phyloP scores from a whole-genome alignment of 37 sponge, comb jelly and placozoan species.

The Beroe ovata region DNA sequence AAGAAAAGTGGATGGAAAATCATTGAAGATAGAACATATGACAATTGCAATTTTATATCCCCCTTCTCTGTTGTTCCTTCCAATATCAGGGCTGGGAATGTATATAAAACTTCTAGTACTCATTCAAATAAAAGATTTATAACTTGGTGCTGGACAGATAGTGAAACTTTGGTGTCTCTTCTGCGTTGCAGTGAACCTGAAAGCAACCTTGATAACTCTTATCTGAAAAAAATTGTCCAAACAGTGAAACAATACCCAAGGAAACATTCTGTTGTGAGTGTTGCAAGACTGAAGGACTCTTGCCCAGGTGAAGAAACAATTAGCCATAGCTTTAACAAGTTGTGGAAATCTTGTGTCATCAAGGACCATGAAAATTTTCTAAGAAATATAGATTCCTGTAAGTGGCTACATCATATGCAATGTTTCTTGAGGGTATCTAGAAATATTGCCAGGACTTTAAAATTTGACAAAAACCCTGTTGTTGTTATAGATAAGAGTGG shows the following conservation, averaged over 20 bases:
- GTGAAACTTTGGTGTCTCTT: slow-evolving; percentile 44
- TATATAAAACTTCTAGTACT: not conserved
- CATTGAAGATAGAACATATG: not conserved
- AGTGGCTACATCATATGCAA: slow-evolving; percentile 42
- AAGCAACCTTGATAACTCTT: slow-evolving; percentile 12
- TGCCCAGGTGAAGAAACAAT: slow-evolving; percentile 43
- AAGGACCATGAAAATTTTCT: slow-evolving; percentile 26
- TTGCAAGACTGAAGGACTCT: not conserved
- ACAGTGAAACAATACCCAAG: not conserved
- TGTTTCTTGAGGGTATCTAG: slow-evolving; percentile 21
- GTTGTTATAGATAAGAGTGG: slow-evolving; percentile 63
- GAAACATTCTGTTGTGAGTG: slow-evolving; percentile 35
- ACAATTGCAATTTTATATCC: not conserved
- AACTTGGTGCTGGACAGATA: slow-evolving; percentile 63
- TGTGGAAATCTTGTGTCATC: slow-evolving; percentile 30
- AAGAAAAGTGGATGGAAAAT: slow-evolving; percentile 16
- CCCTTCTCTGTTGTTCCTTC: not conserved
- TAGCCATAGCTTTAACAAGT: slow-evolving; percentile 27
- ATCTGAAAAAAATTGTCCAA: not conserved
- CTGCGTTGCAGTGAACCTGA: slow-evolving; percentile 61
- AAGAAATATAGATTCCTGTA: slow-evolving; percentile 8
- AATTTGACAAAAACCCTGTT: slow-evolving; percentile 26
- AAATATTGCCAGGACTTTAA: slow-evolving; percentile 4
- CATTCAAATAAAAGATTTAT: slow-evolving; percentile 19
- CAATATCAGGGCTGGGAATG: not conserved